Percentiles rank a stretch among this genome's conserved stretches.
Conservation (phyloP, 2,888 invertebrate species). For the Ophion costatus region DNA sequence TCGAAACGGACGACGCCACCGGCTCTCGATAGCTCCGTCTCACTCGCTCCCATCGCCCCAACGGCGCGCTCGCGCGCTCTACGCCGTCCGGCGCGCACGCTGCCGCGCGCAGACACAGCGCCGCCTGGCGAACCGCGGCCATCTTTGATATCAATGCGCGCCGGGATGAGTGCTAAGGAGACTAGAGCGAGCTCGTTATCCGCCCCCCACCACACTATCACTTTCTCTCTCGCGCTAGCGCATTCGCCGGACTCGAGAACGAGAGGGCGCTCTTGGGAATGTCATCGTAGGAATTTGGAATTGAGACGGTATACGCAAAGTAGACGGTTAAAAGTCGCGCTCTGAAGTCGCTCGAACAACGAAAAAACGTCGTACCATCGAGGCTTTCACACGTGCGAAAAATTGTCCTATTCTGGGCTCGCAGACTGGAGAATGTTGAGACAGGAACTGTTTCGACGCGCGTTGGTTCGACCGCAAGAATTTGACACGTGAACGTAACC, state of each 20-base stretch:
- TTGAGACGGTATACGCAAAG: neutral
- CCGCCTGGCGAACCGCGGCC: conserved; percentile 67
- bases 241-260: conserved; percentile 20
- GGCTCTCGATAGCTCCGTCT: conserved; percentile 66
- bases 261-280: conserved; percentile 13
- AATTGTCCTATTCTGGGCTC: neutral
- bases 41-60: conserved; percentile 34
- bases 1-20: conserved; percentile 68
- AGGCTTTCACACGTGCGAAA: neutral
- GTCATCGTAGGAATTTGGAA: conserved; percentile 34
- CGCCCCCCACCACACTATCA: conserved; percentile 23
- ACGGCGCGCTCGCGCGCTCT: conserved; percentile 59
- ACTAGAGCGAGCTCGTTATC: conserved; percentile 10
- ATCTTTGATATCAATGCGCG: conserved; percentile 69
- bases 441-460: neutral
- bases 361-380: neutral
- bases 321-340: neutral
- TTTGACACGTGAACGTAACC: neutral
- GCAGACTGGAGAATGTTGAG: no score
- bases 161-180: conserved; percentile 53
- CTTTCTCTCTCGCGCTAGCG: conserved; percentile 16
- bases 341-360: neutral
- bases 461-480: neutral
- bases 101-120: conserved; percentile 68
- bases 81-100: conserved; percentile 61